A percentile compares a stretch with the other conserved stretches of the same genome.
These are phyloP conservation scores for Heliconius cydno DNA, from an alignment of 2,888 invertebrate species.

Conservation along the genomic window DNA sequence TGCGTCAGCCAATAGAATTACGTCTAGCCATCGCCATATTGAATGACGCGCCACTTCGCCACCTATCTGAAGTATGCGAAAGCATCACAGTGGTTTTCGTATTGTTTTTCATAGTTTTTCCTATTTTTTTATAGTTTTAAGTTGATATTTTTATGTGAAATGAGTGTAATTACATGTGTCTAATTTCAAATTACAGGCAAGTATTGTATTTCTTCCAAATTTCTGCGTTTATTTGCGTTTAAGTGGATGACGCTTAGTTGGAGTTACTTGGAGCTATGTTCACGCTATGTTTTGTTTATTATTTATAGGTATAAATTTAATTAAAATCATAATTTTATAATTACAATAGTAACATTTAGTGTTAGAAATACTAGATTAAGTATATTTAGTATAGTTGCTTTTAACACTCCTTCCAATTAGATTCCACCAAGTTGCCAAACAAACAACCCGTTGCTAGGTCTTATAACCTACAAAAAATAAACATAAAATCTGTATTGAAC, in stretches of 20 bases:
- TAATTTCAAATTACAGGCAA: slow-evolving; percentile 49
- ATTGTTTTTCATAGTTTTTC: slow-evolving; percentile 73
- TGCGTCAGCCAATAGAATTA: slow-evolving; percentile 66
- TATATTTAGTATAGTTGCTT: not conserved
- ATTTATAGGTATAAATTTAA: slow-evolving; percentile 44
- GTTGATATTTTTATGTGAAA: slow-evolving; percentile 54
- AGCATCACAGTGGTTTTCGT: slow-evolving; percentile 64
- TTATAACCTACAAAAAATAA: not conserved
- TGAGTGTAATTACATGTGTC: slow-evolving; percentile 61
- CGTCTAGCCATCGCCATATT: slow-evolving; percentile 78
- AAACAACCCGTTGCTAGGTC: not conserved
- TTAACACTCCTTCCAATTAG: slow-evolving; percentile 6
- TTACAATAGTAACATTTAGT: not conserved
- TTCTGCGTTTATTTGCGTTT: slow-evolving; percentile 48
- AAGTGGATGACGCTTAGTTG: slow-evolving; percentile 63
- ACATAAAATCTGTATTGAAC: not conserved
- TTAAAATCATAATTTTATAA: slow-evolving; percentile 46
- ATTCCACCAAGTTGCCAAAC: slow-evolving; percentile 5
- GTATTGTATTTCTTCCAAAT: slow-evolving; percentile 53
- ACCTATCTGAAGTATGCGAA: slow-evolving; percentile 71
- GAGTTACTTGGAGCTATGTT: slow-evolving; percentile 67
- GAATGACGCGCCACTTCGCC: slow-evolving; percentile 69
- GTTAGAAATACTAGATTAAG: not conserved
- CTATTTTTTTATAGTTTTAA: slow-evolving; percentile 58
- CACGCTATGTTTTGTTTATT: slow-evolving; percentile 58